These are phyloP conservation scores for Enteromius fasciolatus DNA, from an alignment of 2,797 vertebrate species.

Conservation along the genomic window DNA sequence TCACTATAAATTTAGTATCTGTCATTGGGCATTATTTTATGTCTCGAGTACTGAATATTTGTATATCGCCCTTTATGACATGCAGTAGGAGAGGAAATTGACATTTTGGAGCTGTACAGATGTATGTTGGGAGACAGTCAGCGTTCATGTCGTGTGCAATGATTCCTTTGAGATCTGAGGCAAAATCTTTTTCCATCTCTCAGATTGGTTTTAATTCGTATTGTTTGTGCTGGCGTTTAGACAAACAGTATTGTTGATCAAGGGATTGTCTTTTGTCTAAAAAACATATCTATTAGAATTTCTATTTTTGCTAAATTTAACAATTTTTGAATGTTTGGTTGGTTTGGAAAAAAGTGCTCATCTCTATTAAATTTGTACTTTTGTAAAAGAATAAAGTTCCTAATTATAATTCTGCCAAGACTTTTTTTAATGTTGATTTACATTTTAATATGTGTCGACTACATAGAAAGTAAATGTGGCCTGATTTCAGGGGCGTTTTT, in stretches of 20 bases:
- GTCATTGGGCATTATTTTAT: constrained; percentile 42
- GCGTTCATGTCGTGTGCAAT: constrained; percentile 31
- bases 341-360: constrained; percentile 59
- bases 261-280: constrained; percentile 59
- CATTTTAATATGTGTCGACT: neutral
- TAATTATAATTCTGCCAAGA: constrained; percentile 47
- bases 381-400: constrained; percentile 66
- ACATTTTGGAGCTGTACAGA: constrained; percentile 31
- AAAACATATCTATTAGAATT: constrained; percentile 65
- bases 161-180: constrained; percentile 40
- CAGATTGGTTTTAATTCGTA: constrained; percentile 34
- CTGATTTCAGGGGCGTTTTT: neutral
- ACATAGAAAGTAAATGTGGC: neutral
- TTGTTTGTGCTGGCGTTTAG: constrained; percentile 46
- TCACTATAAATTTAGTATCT: constrained; percentile 11
- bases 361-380: constrained; percentile 64
- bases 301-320: constrained; percentile 62
- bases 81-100: constrained; percentile 27
- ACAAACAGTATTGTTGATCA: constrained; percentile 49
- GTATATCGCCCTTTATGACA: constrained; percentile 27
- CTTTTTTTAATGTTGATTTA: constrained; percentile 10
- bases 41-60: constrained; percentile 14
- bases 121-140: neutral
- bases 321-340: constrained; percentile 61
- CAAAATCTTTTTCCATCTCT: constrained; percentile 31